Percentiles rank a stretch among this genome's conserved stretches.
These are phyloP conservation scores for Clivina fossor DNA, from an alignment of 2,888 invertebrate genomes.

Conservation along the genomic window DNA sequence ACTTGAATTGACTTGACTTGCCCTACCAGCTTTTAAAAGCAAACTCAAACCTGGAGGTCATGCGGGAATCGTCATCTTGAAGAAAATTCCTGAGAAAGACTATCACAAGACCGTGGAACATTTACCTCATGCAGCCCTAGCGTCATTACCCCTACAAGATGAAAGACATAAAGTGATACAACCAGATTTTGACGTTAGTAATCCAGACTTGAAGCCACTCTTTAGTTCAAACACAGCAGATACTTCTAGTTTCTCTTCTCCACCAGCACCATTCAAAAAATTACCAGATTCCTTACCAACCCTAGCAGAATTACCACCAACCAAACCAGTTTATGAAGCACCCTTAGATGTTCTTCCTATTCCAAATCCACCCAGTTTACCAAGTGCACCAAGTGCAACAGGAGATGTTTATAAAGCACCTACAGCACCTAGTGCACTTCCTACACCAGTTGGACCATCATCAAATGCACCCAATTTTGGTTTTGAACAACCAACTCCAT, in stretches of 20 bases:
- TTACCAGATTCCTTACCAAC: too few relatives aligned
- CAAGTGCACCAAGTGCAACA: constrained; percentile 13
- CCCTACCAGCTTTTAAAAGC: constrained; percentile 41
- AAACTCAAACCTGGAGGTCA: constrained; percentile 43
- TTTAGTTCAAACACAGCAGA: too few relatives aligned
- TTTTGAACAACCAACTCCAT: not conserved
- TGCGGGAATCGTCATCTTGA: constrained; percentile 50
- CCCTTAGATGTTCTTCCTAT: too few relatives aligned
- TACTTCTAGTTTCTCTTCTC: too few relatives aligned
- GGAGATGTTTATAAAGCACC: not conserved
- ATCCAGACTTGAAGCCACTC: constrained; percentile 11
- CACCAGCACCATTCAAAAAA: too few relatives aligned
- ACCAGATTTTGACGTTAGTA: constrained; percentile 14
- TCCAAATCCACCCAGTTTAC: too few relatives aligned
- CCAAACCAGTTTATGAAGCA: too few relatives aligned
- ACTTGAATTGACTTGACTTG: constrained; percentile 42
- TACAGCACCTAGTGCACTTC: not conserved
- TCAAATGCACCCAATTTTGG: not conserved
- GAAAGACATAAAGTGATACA: constrained; percentile 24
- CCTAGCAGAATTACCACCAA: too few relatives aligned
- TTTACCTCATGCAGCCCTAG: constrained; percentile 12
- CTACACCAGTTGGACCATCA: constrained; percentile 1
- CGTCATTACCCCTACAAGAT: constrained; percentile 23
- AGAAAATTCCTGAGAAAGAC: constrained; percentile 47
- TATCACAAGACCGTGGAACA: constrained; percentile 13